Evolutionary conservation across 2,113 vertebrate species (phyloP), one percentile per base, ranked within the genome.

Genomic region (Podiceps cristatus): DNA sequence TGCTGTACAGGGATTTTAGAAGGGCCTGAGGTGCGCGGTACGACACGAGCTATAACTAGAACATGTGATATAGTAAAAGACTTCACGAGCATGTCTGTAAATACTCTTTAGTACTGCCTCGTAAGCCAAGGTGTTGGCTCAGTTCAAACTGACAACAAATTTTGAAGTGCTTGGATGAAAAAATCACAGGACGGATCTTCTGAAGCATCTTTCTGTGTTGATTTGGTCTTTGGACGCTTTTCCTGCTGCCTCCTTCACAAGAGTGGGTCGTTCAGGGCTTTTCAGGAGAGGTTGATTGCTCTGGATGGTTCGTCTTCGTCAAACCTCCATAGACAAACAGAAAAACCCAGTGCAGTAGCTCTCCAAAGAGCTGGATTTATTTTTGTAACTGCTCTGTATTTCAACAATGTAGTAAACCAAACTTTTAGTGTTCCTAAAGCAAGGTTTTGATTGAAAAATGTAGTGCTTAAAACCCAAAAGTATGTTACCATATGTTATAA

Each of bases 401-500:
- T 88, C 83, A 86, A 23, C 86, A 77, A 53, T 44, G 64, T 66
- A 50, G 72, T 86, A 94, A 93, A 96, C 37, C 72, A 87, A 91
- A 83, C 58, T 80, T 91, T 73, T 75, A 63, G 10, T 60, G 80
- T 87, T 96, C 63, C 84, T 78, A 76, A 90, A 60, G 40, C 75
- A 71, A 64, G 78, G 67, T 66, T 83, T 92, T 45, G 86, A 86
- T 93, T 95, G 96, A 89, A 97, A 94, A 94, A 94, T 79, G 68
- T 56, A 62, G 68, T 76, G 68, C 81, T 96, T 94, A 44, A 97
- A 96, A 93, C 37, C 8, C 72, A 18, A 71, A 80, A 93, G 90
- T 96, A 52, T 64, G 66, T 96, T 88, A 85, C 84, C 81, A 64
- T 96, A 59, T 95, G 95, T 95, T 92, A 89, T 52, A 94, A 97